A percentile compares a stretch with the other conserved stretches of the same genome.
Conservation (phyloP, 2,888 invertebrate species). For the Melanostoma scalare region DNA sequence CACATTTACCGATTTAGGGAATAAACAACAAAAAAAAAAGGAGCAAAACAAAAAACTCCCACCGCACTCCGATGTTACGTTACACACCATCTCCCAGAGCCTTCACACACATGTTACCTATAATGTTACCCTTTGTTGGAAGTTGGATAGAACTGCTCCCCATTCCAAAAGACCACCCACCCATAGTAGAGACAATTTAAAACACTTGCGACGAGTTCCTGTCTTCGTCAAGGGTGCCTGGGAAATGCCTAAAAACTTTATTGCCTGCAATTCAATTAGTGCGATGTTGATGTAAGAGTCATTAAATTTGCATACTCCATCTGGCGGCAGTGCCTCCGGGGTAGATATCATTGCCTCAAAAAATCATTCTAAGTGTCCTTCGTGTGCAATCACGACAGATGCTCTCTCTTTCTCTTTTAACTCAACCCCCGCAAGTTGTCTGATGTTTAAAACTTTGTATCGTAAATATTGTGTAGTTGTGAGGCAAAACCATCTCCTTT, state of each 20-base stretch:
- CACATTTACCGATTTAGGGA: slow-evolving; percentile 52
- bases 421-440: slow-evolving; percentile 10
- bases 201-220: slow-evolving; percentile 61
- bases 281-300: slow-evolving; percentile 72
- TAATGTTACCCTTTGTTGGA: slow-evolving; percentile 51
- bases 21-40: slow-evolving; percentile 9
- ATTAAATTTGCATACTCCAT: slow-evolving; percentile 72
- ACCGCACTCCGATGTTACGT: not conserved
- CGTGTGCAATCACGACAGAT: slow-evolving; percentile 68
- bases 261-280: slow-evolving; percentile 73
- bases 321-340: slow-evolving; percentile 36
- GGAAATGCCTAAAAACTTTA: slow-evolving; percentile 71
- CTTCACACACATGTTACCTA: slow-evolving; percentile 64
- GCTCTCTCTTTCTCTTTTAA: slow-evolving; percentile 20
- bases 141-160: not conserved
- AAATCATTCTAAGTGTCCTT: slow-evolving; percentile 61
- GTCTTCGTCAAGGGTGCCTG: slow-evolving; percentile 28
- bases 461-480: slow-evolving; percentile 38
- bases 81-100: slow-evolving; percentile 28
- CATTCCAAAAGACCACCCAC: not conserved
- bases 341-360: slow-evolving; percentile 41
- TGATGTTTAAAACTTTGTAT: slow-evolving; percentile 46
- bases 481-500: slow-evolving; percentile 1
- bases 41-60: not conserved
- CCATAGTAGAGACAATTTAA: slow-evolving; percentile 60